Base-by-base conservation (phyloP, 2,888 invertebrate genomes). In the Ophonus ardosiacus region DNA sequence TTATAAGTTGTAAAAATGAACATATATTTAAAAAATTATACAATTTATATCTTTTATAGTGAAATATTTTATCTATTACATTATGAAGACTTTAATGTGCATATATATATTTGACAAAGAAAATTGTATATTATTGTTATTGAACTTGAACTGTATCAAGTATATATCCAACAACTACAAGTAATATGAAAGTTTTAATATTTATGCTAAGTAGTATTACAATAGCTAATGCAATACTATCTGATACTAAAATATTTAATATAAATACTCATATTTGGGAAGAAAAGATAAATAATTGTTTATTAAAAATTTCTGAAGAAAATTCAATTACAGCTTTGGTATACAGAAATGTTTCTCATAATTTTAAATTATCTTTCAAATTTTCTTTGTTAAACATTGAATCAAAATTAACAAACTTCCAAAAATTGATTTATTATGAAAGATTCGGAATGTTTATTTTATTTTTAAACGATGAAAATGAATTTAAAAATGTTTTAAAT, bases 401-500 rank as follows among this genome's bases (percentile, higher is more conserved):
- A 38, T n/a, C 31, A 68, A 31, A n/a, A n/a, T 13, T 38, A 68
- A 24, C n/a, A 10, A 68, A 68, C 68, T 31, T 68, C 31, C 6
- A 68, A 13, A 68, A 38, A 68, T 38, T 68, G 7, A 38, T n/a
- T n/a, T n/a, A 24, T n/a, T 68, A 68, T 68, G 68, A 31, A 68
- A 31, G n/a, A 68, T 68, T 31, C n/a, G 31, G 31, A 7, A 68
- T 38, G 38, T 38, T 68, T 38, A 68, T 68, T 38, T 68, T 68
- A 15, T 15, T 68, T 31, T 6, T 38, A n/a, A 13, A 38, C 15
- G n/a, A 68, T 68, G 13, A 15, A 15, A 6, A 13, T n/a, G 68
- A 68, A 21, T 15, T 68, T 0, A 31, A 40, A 15, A 68, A 68
- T 38, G 15, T 68, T 10, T 31, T 68, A 5, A n/a, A 68, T 38